Base-by-base conservation (phyloP, 2,113 vertebrate species). In the Apeltes quadracus region DNA sequence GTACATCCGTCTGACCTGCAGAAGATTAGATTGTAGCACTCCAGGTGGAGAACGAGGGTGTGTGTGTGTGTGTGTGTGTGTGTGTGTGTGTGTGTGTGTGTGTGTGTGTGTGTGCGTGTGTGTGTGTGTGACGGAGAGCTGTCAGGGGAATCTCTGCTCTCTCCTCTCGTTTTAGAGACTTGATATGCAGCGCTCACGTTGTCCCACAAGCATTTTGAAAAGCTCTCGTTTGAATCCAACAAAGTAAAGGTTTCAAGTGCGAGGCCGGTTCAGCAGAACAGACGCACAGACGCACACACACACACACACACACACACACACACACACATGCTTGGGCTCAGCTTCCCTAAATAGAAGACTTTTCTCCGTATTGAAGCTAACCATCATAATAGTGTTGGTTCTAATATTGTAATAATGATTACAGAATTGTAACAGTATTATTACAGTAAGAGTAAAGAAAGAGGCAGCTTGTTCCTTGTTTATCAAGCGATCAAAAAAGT, bases 1-100 rank as follows among this genome's bases (percentile, higher is more conserved):
- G 61, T 84, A 85, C 76, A 77, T 75, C 75, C 76, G 82, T 86
- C 83, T 79, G 88, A 90, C 88, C 82, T 72, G 76, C 59, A 14
- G 3, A 68, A 86, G 84, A 88, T 89, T 83, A 81, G 76, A 84
- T 81, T 78, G 85, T 82, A 46, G 56, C 65, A 67, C 72, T 80
- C 68, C 76, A 83, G 78, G 84, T 85, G 76, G 44, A 64, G 36
- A 65, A 51, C 72, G 57, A 3, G 48, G 12, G 11, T 51, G 48
- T 23, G 29, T 71, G 39, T 36, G 25, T 79, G 66, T 75, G 5
- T 61, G 51, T 68, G 48, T 67, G 58, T 62, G 41, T 74, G 70
- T 38, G 70, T 61, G 55, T 38, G 68, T 54, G 53, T 48, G 61
- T 16, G 39, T 23, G 58, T 34, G 50, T 10, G 25, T 13, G 58